A percentile compares a stretch with the other conserved stretches of the same genome.
These are phyloP conservation scores for Heliocidaris erythrogramma DNA, from an alignment of 35 echinoderm and acorn worm genomes.

Conservation along the genomic window DNA sequence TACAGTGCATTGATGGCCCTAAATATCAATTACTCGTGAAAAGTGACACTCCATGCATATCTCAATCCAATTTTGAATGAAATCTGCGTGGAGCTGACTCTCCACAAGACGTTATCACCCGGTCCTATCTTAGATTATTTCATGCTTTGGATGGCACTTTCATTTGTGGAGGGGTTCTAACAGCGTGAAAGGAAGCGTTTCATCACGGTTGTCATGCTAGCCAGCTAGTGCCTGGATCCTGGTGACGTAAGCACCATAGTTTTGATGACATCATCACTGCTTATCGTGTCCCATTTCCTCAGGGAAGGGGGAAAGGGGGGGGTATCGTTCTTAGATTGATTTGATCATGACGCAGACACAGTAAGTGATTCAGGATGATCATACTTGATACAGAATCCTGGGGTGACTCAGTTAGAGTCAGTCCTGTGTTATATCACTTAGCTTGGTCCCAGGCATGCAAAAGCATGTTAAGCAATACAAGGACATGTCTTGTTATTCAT, in stretches of 20 bases:
- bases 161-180: background rate
- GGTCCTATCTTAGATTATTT: background rate
- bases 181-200: background rate
- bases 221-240: conserved; percentile 6
- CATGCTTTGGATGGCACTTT: background rate
- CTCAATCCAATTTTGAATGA: background rate
- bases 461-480: background rate
- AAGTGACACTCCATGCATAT: background rate
- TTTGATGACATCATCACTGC: background rate
- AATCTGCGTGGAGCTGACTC: background rate
- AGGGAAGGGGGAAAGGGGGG: background rate
- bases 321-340: background rate
- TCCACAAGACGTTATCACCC: background rate
- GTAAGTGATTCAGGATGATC: background rate
- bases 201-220: background rate
- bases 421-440: background rate
- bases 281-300: background rate
- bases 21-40: background rate
- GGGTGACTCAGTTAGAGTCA: background rate
- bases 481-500: background rate
- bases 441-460: background rate
- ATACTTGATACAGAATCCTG: background rate
- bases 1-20: too few species aligned
- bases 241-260: background rate
- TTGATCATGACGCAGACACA: conserved; percentile 7